These are phyloP conservation scores for Alauda arvensis DNA, from an alignment of 2,797 vertebrate genomes.

Conservation along the genomic window DNA sequence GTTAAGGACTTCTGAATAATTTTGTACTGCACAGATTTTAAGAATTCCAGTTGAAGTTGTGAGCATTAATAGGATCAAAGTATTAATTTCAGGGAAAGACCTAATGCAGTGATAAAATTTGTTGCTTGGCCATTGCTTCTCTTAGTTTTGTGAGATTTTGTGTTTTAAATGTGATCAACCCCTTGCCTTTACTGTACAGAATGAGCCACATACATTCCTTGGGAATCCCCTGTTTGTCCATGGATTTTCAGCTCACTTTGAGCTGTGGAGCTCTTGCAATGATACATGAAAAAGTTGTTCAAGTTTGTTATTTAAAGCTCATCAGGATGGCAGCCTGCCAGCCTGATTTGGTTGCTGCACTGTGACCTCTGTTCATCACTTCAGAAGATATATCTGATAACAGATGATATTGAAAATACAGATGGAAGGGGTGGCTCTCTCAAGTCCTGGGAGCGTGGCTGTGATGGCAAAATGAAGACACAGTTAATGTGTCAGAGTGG, in stretches of 20 bases:
- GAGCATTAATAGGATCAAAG: background rate
- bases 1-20: background rate
- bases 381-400: background rate
- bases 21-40: background rate
- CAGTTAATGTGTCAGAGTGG: background rate
- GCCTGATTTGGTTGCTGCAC: background rate
- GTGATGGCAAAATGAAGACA: background rate
- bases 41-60: background rate
- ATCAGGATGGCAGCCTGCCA: background rate
- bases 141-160: background rate
- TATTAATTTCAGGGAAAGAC: background rate
- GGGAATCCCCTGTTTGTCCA: background rate
- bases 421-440: background rate
- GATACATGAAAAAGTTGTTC: background rate
- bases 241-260: constrained; percentile 11
- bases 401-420: background rate
- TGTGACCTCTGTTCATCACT: background rate
- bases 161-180: background rate
- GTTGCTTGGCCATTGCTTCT: background rate
- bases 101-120: background rate
- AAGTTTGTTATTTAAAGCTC: constrained; percentile 11
- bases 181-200: background rate
- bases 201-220: background rate
- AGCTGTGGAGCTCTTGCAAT: background rate
- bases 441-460: background rate